Conservation (phyloP, 2,888 invertebrate genomes). For the Eupelmus urozonus region DNA sequence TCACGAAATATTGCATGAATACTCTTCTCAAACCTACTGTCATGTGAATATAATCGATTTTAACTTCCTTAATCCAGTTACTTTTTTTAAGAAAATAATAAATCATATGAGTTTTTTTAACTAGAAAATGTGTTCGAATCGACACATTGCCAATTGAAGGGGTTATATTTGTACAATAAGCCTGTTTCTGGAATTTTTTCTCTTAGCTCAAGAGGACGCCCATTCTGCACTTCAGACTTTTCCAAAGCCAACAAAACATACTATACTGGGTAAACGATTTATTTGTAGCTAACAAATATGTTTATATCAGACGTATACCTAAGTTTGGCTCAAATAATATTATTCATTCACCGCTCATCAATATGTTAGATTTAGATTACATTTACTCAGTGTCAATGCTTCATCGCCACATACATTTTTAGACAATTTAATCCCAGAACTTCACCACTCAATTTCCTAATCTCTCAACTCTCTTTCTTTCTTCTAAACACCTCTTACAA, state of each 20-base stretch:
- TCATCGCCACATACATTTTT: constrained; percentile 45
- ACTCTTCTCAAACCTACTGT: constrained; percentile 31
- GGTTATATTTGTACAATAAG: constrained; percentile 58
- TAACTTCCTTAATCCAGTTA: constrained; percentile 26
- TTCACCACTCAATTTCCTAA: not conserved
- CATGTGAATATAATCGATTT: constrained; percentile 35
- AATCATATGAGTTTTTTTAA: no score
- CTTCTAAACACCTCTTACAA: not conserved
- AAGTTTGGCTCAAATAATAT: constrained; percentile 57
- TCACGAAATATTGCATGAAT: constrained; percentile 46
- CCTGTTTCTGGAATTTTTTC: constrained; percentile 60
- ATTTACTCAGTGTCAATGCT: constrained; percentile 49
- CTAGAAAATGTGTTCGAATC: no score
- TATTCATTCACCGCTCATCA: constrained; percentile 50
- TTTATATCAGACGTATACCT: constrained; percentile 53
- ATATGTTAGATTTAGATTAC: constrained; percentile 50
- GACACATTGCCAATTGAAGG: constrained; percentile 46
- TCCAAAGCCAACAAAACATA: constrained; percentile 60
- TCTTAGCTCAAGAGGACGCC: constrained; percentile 61
- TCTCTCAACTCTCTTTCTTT: not conserved
- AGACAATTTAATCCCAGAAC: constrained; percentile 32
- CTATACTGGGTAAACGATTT: constrained; percentile 60
- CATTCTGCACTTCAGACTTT: constrained; percentile 60
- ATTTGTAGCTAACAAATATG: constrained; percentile 57
- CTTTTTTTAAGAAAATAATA: no score